These are phyloP conservation scores for Gallinago solitaria DNA, from an alignment of 2,797 vertebrate genomes.

Conservation along the genomic window DNA sequence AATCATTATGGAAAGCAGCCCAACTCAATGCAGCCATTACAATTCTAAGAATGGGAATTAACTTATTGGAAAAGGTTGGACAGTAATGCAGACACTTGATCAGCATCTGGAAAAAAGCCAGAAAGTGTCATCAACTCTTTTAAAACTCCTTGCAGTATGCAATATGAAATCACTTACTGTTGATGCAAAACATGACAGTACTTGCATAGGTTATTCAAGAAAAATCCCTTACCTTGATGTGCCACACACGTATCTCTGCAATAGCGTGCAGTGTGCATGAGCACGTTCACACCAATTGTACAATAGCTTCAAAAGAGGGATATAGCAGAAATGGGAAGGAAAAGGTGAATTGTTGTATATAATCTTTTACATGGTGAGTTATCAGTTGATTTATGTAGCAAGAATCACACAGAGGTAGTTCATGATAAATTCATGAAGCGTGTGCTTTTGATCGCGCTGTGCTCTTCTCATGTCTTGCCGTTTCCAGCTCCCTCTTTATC, in stretches of 20 bases:
- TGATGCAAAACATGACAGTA: conserved; percentile 40
- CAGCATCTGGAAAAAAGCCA: conserved; percentile 8
- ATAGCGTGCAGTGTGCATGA: background rate
- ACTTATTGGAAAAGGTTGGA: conserved; percentile 40
- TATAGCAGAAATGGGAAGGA: background rate
- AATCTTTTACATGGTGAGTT: conserved; percentile 36
- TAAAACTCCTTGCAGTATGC: conserved; percentile 37
- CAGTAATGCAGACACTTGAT: conserved; percentile 12
- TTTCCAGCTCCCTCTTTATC: conserved; percentile 12
- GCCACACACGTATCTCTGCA: background rate
- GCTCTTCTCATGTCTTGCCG: background rate
- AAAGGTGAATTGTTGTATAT: conserved; percentile 11
- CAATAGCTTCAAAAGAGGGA: background rate
- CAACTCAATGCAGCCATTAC: conserved; percentile 16
- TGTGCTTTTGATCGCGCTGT: background rate
- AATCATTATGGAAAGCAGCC: background rate
- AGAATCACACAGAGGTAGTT: conserved; percentile 30
- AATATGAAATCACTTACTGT: conserved; percentile 43
- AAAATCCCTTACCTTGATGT: conserved; percentile 3
- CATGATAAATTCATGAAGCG: conserved; percentile 54
- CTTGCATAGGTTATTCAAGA: conserved; percentile 31
- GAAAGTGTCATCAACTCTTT: conserved; percentile 22
- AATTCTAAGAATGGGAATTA: conserved; percentile 30
- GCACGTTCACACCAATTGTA: background rate
- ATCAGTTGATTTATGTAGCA: conserved; percentile 39